Conservation (phyloP, 2,888 invertebrate genomes). For the Ochropacha duplaris region DNA sequence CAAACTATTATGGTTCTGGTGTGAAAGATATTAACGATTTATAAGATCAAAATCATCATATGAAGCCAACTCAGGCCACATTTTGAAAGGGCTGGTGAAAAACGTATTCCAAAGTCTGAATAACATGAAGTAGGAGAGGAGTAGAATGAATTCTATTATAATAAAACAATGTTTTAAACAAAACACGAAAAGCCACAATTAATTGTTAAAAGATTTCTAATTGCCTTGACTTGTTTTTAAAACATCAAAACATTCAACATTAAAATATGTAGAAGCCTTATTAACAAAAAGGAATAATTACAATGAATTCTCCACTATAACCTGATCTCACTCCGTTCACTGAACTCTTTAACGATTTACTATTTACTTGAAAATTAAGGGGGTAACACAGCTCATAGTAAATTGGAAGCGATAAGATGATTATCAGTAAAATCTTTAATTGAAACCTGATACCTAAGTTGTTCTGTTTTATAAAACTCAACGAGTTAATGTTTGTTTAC, state of each 20-base stretch:
- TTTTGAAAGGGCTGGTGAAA: no score
- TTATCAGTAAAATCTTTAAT: conserved; percentile 56
- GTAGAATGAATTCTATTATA: no score
- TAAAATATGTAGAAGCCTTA: conserved; percentile 3
- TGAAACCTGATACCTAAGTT: conserved; percentile 59
- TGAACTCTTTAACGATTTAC: conserved; percentile 21
- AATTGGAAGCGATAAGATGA: conserved; percentile 36
- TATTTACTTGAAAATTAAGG: conserved; percentile 12
- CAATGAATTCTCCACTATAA: conserved; percentile 28
- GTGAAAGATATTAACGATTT: no score
- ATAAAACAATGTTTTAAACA: no score
- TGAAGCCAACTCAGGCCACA: no score
- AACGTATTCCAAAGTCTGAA: no score
- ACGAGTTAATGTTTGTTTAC: conserved; percentile 16
- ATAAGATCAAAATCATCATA: no score
- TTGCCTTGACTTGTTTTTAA: no score
- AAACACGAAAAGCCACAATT: no score
- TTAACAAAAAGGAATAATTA: conserved; percentile 40
- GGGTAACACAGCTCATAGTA: conserved; percentile 19
- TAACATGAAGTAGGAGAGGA: no score
- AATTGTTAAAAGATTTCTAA: no score
- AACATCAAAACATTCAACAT: not conserved
- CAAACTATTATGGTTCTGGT: no score
- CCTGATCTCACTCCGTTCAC: conserved; percentile 32
- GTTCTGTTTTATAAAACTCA: conserved; percentile 28